phyloP scores from a whole-genome alignment of 2,113 vertebrate species.

The Coturnix japonica region DNA sequence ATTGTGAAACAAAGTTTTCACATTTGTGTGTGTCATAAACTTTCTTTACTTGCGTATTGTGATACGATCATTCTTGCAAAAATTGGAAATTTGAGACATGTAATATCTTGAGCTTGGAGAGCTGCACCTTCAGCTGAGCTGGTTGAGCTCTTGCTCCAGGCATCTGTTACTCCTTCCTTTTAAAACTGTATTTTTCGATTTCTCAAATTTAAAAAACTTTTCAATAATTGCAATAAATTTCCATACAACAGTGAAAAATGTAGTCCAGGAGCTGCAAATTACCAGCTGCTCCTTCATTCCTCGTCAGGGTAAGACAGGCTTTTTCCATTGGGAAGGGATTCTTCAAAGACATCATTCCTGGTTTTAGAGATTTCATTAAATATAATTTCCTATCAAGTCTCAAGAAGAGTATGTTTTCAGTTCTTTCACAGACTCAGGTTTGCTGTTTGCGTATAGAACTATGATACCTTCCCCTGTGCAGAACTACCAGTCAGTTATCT shows the following conservation, averaged over 20 bases:
- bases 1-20: slow-evolving; percentile 55
- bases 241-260: neutral
- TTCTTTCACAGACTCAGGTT: neutral
- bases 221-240: neutral
- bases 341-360: neutral
- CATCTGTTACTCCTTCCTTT: neutral
- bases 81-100: slow-evolving; percentile 32
- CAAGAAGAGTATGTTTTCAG: neutral
- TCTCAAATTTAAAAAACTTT: neutral
- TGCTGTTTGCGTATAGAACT: neutral
- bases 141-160: neutral
- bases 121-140: neutral
- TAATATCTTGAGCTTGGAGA: slow-evolving; percentile 8
- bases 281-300: neutral
- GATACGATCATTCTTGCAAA: neutral
- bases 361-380: neutral
- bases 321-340: neutral
- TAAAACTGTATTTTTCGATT: neutral
- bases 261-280: neutral
- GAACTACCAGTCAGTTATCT: neutral
- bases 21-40: slow-evolving; percentile 48
- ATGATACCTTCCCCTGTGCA: neutral
- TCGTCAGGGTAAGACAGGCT: neutral
- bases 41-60: slow-evolving; percentile 23
- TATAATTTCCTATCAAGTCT: neutral